These are phyloP conservation scores for Tylochromis polylepis DNA, from an alignment of 2,113 vertebrate genomes.

Conservation along the genomic window DNA sequence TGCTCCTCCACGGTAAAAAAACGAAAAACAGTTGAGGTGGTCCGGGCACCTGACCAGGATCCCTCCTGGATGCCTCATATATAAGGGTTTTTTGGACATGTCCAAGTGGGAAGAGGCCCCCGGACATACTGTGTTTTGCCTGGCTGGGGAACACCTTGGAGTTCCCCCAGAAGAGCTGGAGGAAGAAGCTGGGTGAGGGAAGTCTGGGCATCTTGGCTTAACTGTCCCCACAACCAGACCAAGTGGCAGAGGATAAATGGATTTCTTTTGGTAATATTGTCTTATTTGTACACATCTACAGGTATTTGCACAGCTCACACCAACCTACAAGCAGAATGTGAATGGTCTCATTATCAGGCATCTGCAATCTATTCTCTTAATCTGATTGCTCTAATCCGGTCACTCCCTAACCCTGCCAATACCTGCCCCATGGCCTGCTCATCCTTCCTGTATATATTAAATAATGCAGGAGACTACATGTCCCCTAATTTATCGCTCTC, in stretches of 20 bases:
- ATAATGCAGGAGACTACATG: constrained; percentile 19
- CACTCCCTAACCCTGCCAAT: constrained; percentile 18
- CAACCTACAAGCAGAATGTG: background rate
- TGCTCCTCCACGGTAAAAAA: background rate
- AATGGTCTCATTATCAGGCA: constrained; percentile 35
- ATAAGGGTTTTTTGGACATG: background rate
- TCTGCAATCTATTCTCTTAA: constrained; percentile 36
- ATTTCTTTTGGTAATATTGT: background rate
- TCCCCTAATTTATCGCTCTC: constrained; percentile 47
- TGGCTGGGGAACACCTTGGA: background rate
- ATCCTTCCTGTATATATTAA: constrained; percentile 33
- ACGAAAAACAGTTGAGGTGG: background rate
- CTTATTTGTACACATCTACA: background rate
- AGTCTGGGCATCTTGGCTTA: background rate
- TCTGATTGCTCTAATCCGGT: constrained; percentile 41
- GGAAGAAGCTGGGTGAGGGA: background rate
- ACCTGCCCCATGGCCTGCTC: constrained; percentile 7
- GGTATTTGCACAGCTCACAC: background rate
- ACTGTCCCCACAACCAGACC: background rate
- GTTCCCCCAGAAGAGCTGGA: background rate
- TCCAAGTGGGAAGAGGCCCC: background rate
- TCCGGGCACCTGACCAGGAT: background rate
- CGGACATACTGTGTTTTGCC: background rate
- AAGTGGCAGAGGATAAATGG: background rate
- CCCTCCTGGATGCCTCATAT: background rate